Evolutionary conservation across 2,113 vertebrate genomes (phyloP), one percentile per base, ranked within the genome.

Genomic region (Halichoeres trimaculatus): DNA sequence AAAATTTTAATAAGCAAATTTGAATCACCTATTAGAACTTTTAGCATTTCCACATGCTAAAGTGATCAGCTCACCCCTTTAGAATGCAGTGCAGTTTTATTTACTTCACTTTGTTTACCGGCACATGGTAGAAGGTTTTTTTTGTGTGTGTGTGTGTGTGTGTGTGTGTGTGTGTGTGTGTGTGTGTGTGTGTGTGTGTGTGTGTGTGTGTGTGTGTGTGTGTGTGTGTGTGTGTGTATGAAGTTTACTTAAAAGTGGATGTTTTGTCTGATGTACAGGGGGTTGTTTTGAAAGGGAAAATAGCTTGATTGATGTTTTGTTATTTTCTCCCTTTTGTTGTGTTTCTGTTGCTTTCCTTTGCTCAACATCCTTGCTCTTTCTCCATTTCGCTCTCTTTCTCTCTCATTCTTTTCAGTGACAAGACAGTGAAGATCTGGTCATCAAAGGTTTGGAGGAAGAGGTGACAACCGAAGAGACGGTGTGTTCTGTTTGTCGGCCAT

Each of bases 401-500:
- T 91, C 91, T 82, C 58, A 81, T 8, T 63, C 53, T 84, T 77
- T 87, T 41, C 76, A 98, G 97, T 1, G 96, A 99, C 94, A 94
- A 94, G 94, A 96, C 94, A 5, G 97, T 98, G 93, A 99, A 98
- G 95, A 93, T 98, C 89, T 98, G 97, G 97, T 75, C 83, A 67
- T 89, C 88, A 47, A 94, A 93, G 88, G 87, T 91, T 81, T 91
- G 88, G 77, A 94, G 87, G 88, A 93, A 90, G 85, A 95, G 91
- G 88, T 94, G 93, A 94, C 75, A 51, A 54, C 40, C 10, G 61
- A 68, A 66, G 40, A 17, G 45, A 54, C 22, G 16, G 23, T 8
- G 52, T 30, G 23, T 78, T 48, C 52, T 57, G 47, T 70, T 10
- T 48, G 61, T 60, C 38, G 45, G 51, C 64, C 69, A 62, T 79